phyloP scores from a whole-genome alignment of 2,797 vertebrate species.

The Pangasius macronema region DNA sequence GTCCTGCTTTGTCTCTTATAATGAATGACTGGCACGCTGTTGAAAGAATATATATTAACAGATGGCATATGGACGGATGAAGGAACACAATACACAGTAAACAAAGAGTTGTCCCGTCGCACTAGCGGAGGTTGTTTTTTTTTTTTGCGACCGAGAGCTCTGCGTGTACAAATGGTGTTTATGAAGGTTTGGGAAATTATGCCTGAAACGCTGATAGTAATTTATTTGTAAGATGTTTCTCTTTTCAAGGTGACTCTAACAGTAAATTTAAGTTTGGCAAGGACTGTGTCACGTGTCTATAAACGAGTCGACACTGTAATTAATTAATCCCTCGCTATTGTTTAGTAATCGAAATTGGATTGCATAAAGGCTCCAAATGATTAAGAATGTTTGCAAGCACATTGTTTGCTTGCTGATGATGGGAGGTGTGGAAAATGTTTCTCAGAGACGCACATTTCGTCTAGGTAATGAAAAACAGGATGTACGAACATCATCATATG shows the following conservation, averaged over 20 bases:
- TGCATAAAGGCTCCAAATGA: not conserved
- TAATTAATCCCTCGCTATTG: too few relatives aligned
- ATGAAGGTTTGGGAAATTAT: not conserved
- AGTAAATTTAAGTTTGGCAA: not conserved
- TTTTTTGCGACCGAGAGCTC: not conserved
- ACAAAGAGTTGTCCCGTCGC: slow-evolving; percentile 18
- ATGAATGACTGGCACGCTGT: slow-evolving; percentile 45
- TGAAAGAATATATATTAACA: slow-evolving; percentile 43
- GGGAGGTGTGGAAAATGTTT: not conserved
- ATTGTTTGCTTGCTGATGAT: not conserved
- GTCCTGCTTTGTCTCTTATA: slow-evolving; percentile 28
- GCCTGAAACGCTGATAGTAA: not conserved
- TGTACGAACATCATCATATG: not conserved
- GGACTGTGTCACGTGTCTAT: too few relatives aligned
- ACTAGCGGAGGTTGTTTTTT: not conserved
- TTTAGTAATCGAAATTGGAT: too few relatives aligned
- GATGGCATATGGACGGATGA: slow-evolving; percentile 23
- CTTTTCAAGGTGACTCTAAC: not conserved
- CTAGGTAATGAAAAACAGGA: not conserved
- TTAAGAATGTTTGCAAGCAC: not conserved
- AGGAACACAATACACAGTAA: slow-evolving; percentile 35
- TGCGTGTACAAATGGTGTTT: not conserved
- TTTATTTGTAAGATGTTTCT: not conserved
- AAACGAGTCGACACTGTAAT: too few relatives aligned
- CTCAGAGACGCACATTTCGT: not conserved